Evolutionary conservation across 2,113 vertebrate genomes (phyloP).

Genomic region (Tychaedon coryphoeus): DNA sequence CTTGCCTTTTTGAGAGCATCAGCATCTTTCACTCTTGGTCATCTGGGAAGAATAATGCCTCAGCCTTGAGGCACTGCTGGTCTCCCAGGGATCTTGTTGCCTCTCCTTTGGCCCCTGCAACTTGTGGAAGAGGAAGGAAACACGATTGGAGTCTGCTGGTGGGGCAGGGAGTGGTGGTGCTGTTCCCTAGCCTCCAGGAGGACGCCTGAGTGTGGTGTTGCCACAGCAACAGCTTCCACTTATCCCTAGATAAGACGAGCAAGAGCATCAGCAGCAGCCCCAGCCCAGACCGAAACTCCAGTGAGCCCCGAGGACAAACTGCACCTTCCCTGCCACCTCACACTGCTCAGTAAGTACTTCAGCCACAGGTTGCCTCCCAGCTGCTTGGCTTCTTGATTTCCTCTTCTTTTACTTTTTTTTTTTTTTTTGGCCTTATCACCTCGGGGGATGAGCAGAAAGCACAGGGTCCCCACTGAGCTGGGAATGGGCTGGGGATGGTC

Average conservation of each 20-base stretch:
- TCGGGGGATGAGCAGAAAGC: not conserved
- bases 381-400: not conserved
- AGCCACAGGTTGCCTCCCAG: accelerated
- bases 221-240: slow-evolving; percentile 56
- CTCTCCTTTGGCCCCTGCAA: not conserved
- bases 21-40: not conserved
- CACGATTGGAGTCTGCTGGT: not conserved
- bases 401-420: no score
- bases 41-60: not conserved
- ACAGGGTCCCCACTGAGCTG: not conserved
- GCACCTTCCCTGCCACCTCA: not conserved
- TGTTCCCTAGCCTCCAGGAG: not conserved
- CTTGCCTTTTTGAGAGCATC: not conserved
- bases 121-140: not conserved
- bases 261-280: not conserved
- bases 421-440: not conserved
- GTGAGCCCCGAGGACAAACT: not conserved
- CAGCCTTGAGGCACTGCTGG: not conserved
- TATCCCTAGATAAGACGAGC: slow-evolving; percentile 67
- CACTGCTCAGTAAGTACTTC: slow-evolving; percentile 54
- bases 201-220: slow-evolving; percentile 1
- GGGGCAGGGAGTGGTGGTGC: not conserved
- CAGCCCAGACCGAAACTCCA: not conserved
- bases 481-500: not conserved
- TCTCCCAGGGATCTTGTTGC: accelerated